A percentile compares a stretch with the other conserved stretches of the same genome.
These are phyloP conservation scores for Melinopterus prodromus DNA, from an alignment of 2,888 invertebrate genomes.

Conservation along the genomic window DNA sequence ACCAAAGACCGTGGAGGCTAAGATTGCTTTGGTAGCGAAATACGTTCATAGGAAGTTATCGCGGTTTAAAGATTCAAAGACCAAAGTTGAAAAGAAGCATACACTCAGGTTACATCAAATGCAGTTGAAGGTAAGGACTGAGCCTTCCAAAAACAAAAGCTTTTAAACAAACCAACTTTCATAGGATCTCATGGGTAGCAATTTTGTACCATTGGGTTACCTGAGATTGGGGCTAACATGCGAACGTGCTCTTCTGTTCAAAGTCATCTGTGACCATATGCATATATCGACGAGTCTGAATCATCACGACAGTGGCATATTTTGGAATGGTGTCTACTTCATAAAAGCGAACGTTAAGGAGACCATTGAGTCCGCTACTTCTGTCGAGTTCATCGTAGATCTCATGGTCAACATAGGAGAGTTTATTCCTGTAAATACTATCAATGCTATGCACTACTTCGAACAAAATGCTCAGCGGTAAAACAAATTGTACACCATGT, in stretches of 20 bases:
- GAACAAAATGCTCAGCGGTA: not conserved
- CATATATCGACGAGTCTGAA: conserved; percentile 62
- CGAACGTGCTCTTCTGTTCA: conserved; percentile 62
- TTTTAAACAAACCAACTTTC: not conserved
- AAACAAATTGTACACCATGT: not conserved
- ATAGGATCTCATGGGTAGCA: conserved; percentile 51
- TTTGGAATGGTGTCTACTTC: conserved; percentile 52
- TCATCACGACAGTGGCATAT: conserved; percentile 50
- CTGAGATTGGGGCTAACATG: conserved; percentile 60
- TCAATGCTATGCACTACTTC: not conserved
- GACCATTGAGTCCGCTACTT: conserved; percentile 9
- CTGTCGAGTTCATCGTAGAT: conserved; percentile 58
- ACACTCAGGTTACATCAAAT: not conserved
- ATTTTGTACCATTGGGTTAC: conserved; percentile 60
- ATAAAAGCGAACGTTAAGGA: conserved; percentile 31
- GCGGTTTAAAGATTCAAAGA: conserved; percentile 7
- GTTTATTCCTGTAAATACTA: conserved; percentile 51
- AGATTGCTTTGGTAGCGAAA: conserved; percentile 14
- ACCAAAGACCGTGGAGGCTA: not conserved
- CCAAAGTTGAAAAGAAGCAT: conserved; percentile 1
- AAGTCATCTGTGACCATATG: conserved; percentile 61
- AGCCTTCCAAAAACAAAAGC: not conserved
- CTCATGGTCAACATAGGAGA: conserved; percentile 59
- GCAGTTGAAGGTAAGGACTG: not conserved
- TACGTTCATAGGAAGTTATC: conserved; percentile 1